Percentiles rank a stretch among this genome's conserved stretches.
Conservation (phyloP, 2,888 invertebrate genomes). For the Drosophila anceps region DNA sequence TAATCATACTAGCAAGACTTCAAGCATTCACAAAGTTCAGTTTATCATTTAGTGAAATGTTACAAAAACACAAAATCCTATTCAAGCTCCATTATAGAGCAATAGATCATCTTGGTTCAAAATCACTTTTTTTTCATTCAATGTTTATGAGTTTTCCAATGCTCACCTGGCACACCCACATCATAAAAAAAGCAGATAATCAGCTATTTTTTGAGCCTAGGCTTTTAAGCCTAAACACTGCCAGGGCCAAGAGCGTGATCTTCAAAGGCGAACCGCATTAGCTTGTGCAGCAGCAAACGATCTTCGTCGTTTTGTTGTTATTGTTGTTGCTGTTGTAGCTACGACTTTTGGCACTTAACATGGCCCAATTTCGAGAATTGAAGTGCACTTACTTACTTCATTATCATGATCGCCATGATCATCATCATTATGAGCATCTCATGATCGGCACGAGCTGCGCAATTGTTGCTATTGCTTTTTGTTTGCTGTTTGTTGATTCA, state of each 20-base stretch:
- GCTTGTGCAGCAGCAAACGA: constrained; percentile 44
- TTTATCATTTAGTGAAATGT: background rate
- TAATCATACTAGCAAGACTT: background rate
- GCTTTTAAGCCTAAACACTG: constrained; percentile 63
- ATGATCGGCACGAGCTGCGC: constrained; percentile 66
- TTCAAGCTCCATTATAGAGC: background rate
- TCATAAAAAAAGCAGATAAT: constrained; percentile 34
- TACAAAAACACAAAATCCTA: background rate
- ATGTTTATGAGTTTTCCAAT: constrained; percentile 23
- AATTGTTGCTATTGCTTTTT: constrained; percentile 34
- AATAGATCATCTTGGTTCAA: constrained; percentile 16
- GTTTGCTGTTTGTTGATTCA: constrained; percentile 55
- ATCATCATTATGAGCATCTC: constrained; percentile 38
- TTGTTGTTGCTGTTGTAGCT: constrained; percentile 40
- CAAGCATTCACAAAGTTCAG: background rate
- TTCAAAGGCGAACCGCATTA: constrained; percentile 60
- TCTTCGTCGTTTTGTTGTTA: constrained; percentile 17
- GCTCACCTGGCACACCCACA: constrained; percentile 50
- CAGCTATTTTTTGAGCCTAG: constrained; percentile 41
- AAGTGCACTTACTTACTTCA: constrained; percentile 71
- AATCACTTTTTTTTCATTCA: background rate
- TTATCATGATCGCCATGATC: constrained; percentile 30
- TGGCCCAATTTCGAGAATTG: constrained; percentile 75
- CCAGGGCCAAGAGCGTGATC: constrained; percentile 74
- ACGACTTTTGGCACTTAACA: constrained; percentile 70